Evolutionary conservation across 2,797 vertebrate genomes (phyloP), one percentile per base, ranked within the genome.

Genomic region (Macroramphosus scolopax): DNA sequence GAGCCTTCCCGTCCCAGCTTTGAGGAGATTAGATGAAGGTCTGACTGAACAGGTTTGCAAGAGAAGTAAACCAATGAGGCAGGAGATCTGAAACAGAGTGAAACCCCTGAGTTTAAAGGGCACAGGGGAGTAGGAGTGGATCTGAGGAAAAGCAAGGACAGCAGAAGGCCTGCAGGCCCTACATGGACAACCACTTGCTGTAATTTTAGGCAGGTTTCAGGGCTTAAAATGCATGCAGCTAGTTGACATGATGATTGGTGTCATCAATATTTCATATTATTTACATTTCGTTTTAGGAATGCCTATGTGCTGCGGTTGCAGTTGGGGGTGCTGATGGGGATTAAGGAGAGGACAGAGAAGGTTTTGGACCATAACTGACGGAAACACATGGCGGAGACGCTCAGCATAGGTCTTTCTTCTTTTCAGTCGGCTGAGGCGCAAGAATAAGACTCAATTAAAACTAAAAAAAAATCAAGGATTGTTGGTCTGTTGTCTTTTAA

Each of bases 1-100:
- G 58, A 64, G 56, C 35, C 52, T 56, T 41, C 51, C 52, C 56
- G 53, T 66, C 61, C 11, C 44, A 5, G 13, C 75, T 83, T 84
- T 87, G 76, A 81, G 60, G 70, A 81, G 80, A 81, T 82, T 77
- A 81, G 38, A 78, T 15, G n/a, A 60, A 13, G 47, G 17, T 50
- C 58, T 59, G 51, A 64, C 37, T 46, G 54, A 66, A 53, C 8
- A 10, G 54, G 51, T 63, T 70, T 66, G 28, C 48, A 61, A n/a
- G 32, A 46, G 36, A 66, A 47, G 69, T 59, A 71, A 64, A 64
- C 44, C 25, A 52, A 67, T 12, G 20, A 55, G 50, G 63, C 24
- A n/a, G 46, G 35, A 57, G 51, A 68, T 57, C 59, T 64, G 17
- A 63, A 57, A 47, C 17, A 48, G 32, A 32, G 47, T 63, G 44